Base-by-base conservation (phyloP, 2,113 vertebrate species). In the Hippocampus guttulatus region DNA sequence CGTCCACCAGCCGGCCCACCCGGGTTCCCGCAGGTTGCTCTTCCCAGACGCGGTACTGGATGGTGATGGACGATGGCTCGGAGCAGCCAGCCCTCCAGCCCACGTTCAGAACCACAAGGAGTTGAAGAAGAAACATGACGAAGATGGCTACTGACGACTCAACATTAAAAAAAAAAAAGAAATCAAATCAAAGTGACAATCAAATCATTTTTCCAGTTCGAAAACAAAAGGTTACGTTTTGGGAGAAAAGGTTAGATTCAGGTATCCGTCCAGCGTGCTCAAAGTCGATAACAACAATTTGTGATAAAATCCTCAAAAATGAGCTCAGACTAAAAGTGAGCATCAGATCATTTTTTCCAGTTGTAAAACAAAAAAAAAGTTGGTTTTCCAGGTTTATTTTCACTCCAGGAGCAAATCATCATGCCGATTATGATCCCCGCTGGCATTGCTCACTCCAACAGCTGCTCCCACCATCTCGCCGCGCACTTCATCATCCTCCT, bases 21-120 rank as follows among this genome's bases (percentile, higher is more conserved):
- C 82, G 81, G 0, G 95, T 96, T 15, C 94, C 95, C 0, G 71
- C 57, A 0, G 88, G 92, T 79, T 94, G 93, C 89, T 98, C 96
- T 85, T 98, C 96, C 30, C 83, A 84, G 52, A 98, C 89, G 8
- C 81, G 91, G 89, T 96, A 98, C 75, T 87, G 86, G 73, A 93
- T 61, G 5, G 86, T 88, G 47, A 84, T 65, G 0, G 87, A 86
- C 25, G 83, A 73, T 0, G 64, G 57, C 73, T 90, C 73, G 18
- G 71, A 77, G 69, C 79, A 65, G 38, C 15, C 30, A 66, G 54
- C 64, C 41, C 72, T 69, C 40, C 75, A 81, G 66, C 30, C 77
- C 55, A 87, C 76, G 75, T 60, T 76, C 81, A 91, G 60, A 71
- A 85, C 47, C 72, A 89, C 77, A 61, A 90, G 71, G 64, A 87